Conservation (phyloP, 1,140 invertebrate genomes). For the Hypothenemus hampei region DNA sequence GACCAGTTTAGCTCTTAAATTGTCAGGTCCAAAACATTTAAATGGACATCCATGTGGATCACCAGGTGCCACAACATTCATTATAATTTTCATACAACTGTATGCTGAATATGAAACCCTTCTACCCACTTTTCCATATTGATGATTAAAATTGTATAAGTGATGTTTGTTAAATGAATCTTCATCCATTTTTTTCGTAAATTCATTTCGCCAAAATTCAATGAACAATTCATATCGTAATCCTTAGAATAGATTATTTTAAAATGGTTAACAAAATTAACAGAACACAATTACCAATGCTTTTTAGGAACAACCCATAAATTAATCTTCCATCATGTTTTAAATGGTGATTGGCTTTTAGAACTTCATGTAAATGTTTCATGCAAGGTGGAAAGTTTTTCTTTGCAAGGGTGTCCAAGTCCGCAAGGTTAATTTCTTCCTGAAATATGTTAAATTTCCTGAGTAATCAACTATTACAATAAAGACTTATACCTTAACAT, state of each 20-base stretch:
- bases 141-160: slow-evolving; percentile 86
- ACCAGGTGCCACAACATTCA: slow-evolving; percentile 63
- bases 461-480: neutral
- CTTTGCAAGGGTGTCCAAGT: slow-evolving; percentile 66
- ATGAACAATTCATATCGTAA: slow-evolving; percentile 39
- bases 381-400: slow-evolving; percentile 93
- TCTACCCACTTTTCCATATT: slow-evolving; percentile 94
- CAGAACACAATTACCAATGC: slow-evolving; percentile 39
- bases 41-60: slow-evolving; percentile 95
- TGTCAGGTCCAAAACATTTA: slow-evolving; percentile 66
- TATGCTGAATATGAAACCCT: slow-evolving; percentile 85
- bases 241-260: slow-evolving; percentile 20
- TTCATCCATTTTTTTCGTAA: slow-evolving; percentile 81
- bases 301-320: slow-evolving; percentile 94
- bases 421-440: slow-evolving; percentile 44
- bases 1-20: slow-evolving; percentile 71
- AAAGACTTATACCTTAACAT: neutral
- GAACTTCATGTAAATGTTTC: slow-evolving; percentile 76
- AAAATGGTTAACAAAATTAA: neutral
- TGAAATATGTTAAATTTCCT: slow-evolving; percentile 5
- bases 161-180: slow-evolving; percentile 94
- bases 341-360: slow-evolving; percentile 79
- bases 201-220: slow-evolving; percentile 86
- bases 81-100: slow-evolving; percentile 91
- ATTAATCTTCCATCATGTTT: slow-evolving; percentile 84